Percentiles rank a stretch among this genome's conserved stretches.
phyloP scores from a whole-genome alignment of 2,113 vertebrate genomes.

The Bothrops jararaca region DNA sequence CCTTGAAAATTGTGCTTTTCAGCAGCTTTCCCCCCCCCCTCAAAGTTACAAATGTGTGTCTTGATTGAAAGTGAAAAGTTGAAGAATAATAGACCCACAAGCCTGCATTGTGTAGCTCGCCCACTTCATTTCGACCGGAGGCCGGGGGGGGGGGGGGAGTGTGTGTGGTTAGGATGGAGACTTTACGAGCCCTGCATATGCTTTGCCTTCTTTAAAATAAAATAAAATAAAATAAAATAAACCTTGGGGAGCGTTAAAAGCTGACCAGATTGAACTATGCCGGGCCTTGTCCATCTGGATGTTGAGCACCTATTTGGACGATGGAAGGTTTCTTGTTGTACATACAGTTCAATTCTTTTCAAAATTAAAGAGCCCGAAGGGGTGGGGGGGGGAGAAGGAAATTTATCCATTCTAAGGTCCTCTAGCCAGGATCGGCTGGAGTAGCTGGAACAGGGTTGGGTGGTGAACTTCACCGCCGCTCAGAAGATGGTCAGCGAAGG shows the following conservation, averaged over 20 bases:
- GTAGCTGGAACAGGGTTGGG: not conserved
- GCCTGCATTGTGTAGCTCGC: slow-evolving; percentile 44
- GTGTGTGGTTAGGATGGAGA: slow-evolving; percentile 12
- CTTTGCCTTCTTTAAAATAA: not conserved
- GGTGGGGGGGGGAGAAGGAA: not conserved
- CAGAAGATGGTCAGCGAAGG: not conserved
- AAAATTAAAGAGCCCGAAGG: not conserved
- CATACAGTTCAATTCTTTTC: not conserved
- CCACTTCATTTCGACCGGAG: slow-evolving; percentile 20
- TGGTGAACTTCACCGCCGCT: not conserved
- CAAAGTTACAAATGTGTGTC: slow-evolving; percentile 66
- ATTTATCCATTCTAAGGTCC: not conserved
- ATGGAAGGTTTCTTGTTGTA: not conserved
- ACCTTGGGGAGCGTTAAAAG: slow-evolving; percentile 1
- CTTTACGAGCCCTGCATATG: slow-evolving; percentile 14
- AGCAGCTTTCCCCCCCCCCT: slow-evolving; percentile 57
- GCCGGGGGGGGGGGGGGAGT: too few species aligned
- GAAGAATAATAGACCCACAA: slow-evolving; percentile 67
- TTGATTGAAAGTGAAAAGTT: slow-evolving; percentile 74
- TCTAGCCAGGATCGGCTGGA: not conserved
- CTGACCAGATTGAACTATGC: slow-evolving; percentile 22
- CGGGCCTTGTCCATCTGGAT: slow-evolving; percentile 2
- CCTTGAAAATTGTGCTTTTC: slow-evolving; percentile 67
- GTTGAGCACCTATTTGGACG: slow-evolving; percentile 32
- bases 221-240: not conserved